phyloP scores from a whole-genome alignment of 2,888 invertebrate genomes.

The Xestia sexstrigata region DNA sequence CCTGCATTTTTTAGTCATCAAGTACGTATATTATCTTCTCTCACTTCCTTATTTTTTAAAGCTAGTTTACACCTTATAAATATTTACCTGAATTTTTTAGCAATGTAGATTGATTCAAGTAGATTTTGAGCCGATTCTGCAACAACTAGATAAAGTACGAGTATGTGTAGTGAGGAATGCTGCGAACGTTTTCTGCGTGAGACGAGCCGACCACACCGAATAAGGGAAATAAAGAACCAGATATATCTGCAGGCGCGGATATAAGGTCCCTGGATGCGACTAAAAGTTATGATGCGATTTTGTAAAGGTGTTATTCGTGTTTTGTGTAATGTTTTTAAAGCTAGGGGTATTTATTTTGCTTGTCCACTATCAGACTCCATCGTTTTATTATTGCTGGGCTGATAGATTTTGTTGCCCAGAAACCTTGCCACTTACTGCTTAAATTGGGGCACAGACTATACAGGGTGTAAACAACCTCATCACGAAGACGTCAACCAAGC shows the following conservation, averaged over 20 bases:
- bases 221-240: slow-evolving; percentile 77
- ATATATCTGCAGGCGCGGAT: slow-evolving; percentile 50
- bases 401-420: not conserved
- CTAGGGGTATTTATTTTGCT: not conserved
- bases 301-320: not conserved
- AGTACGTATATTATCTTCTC: not conserved
- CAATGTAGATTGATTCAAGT: slow-evolving; percentile 9
- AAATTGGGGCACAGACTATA: not conserved
- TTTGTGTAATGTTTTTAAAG: not conserved
- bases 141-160: slow-evolving; percentile 25
- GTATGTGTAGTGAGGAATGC: slow-evolving; percentile 57
- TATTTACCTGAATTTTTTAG: not conserved
- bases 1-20: not conserved
- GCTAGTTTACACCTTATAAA: not conserved
- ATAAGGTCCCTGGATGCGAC: slow-evolving; percentile 53
- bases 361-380: not conserved
- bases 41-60: not conserved
- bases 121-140: slow-evolving; percentile 21
- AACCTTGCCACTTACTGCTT: not conserved
- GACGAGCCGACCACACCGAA: slow-evolving; percentile 74
- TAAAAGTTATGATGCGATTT: not conserved
- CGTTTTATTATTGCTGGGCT: not conserved
- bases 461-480: too few species aligned
- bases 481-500: too few species aligned
- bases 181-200: slow-evolving; percentile 51